phyloP scores from a whole-genome alignment of 1,140 invertebrate species.

The Lithobius niger region DNA sequence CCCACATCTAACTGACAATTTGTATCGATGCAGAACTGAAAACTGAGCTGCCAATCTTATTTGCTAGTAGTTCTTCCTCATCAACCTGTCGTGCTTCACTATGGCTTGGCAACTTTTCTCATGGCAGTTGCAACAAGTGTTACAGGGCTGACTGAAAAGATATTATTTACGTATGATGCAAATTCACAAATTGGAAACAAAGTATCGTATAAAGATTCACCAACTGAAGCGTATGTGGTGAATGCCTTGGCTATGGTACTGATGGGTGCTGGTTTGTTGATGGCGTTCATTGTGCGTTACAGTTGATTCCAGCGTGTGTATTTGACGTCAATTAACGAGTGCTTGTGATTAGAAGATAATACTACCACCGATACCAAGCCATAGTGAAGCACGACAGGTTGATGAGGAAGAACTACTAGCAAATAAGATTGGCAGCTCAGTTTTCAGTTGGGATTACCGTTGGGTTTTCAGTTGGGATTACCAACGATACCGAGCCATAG shows the following conservation, averaged over 20 bases:
- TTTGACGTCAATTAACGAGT: background rate
- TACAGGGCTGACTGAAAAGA: constrained; percentile 63
- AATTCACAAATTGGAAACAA: no score
- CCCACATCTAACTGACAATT: no score
- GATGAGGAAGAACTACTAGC: no score
- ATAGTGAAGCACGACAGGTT: no score
- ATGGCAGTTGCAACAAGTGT: constrained; percentile 61
- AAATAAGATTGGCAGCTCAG: no score
- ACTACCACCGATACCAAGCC: no score
- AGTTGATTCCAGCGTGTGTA: background rate
- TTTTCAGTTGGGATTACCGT: no score
- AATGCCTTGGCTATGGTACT: constrained; percentile 57
- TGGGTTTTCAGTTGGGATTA: no score
- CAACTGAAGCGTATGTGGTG: constrained; percentile 55
- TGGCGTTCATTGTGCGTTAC: constrained; percentile 50
- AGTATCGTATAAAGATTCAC: constrained; percentile 44
- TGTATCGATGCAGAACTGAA: no score
- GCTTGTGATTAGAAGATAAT: constrained; percentile 8
- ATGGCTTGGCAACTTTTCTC: constrained; percentile 67
- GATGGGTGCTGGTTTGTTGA: constrained; percentile 52
- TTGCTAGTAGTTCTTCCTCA: no score
- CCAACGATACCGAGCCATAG: no score
- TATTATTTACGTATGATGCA: constrained; percentile 24
- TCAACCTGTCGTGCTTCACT: constrained; percentile 64
- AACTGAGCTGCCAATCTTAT: no score